Conservation (phyloP, 2,113 vertebrate genomes). For the Odocoileus virginianus region DNA sequence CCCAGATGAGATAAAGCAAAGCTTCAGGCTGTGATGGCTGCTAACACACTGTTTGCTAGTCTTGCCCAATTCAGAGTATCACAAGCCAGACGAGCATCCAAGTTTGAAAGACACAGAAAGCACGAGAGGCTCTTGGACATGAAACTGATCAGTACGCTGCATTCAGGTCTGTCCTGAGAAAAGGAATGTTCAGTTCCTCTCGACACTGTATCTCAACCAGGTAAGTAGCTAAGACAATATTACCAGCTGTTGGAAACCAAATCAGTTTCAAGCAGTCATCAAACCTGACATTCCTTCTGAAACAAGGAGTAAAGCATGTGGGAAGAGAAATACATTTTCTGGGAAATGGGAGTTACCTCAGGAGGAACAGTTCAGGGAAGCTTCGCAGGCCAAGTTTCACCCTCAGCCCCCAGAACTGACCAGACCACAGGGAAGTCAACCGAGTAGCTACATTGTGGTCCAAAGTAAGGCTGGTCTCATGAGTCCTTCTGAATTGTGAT, state of each 20-base stretch:
- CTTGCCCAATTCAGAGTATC: neutral
- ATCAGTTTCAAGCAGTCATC: neutral
- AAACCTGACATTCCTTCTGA: neutral
- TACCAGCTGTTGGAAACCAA: neutral
- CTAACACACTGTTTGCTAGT: rapidly evolving
- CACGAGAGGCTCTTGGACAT: neutral
- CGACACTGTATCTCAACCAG: neutral
- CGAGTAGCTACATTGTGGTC: neutral
- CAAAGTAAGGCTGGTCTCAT: too few relatives aligned
- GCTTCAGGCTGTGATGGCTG: neutral
- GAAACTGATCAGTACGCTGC: neutral
- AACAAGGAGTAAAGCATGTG: neutral
- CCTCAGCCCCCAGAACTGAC: neutral
- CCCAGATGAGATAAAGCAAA: neutral
- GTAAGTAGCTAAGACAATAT: neutral
- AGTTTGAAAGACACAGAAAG: neutral
- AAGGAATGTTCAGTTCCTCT: neutral
- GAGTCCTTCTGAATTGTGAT: neutral
- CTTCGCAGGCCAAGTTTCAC: neutral
- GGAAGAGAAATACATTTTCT: neutral
- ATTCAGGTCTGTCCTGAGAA: neutral
- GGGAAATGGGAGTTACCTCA: too few relatives aligned
- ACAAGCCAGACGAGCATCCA: neutral
- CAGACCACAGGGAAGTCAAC: rapidly evolving
- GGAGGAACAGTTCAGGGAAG: too few relatives aligned